Conservation (phyloP, 1,140 invertebrate genomes). For the Calycopis cecrops region DNA sequence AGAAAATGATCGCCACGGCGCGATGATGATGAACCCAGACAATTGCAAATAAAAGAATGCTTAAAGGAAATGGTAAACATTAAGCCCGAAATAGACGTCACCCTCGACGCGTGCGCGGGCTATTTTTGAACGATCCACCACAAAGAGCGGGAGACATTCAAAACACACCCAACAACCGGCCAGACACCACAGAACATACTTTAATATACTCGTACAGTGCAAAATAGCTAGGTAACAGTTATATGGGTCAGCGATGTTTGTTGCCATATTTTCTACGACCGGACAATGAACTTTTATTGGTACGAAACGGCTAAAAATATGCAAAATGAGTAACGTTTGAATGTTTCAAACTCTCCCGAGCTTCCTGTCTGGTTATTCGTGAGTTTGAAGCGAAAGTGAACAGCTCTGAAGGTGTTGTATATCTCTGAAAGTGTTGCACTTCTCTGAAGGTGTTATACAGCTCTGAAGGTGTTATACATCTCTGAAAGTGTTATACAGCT, state of each 20-base stretch:
- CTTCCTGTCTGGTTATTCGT: conserved; percentile 39
- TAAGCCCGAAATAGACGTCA: conserved; percentile 48
- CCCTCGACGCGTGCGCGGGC: conserved; percentile 43
- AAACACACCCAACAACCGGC: conserved; percentile 29
- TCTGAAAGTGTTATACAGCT: no score
- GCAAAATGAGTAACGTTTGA: conserved; percentile 52
- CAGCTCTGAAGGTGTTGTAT: no score
- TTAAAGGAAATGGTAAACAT: conserved; percentile 33
- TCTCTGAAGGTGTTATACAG: no score
- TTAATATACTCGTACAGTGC: no score
- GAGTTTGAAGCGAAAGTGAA: conserved; percentile 6
- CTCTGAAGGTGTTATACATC: no score
- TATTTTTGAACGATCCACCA: conserved; percentile 38
- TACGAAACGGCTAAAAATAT: conserved; percentile 63
- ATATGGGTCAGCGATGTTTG: background rate
- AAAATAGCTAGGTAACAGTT: background rate
- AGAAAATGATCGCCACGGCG: no score
- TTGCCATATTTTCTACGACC: conserved; percentile 29
- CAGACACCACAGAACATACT: conserved; percentile 22
- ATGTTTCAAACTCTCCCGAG: conserved; percentile 48
- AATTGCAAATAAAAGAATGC: background rate
- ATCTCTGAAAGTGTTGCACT: no score
- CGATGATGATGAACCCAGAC: background rate
- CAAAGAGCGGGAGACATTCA: conserved; percentile 40
- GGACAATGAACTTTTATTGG: conserved; percentile 54